Evolutionary conservation across 1,140 invertebrate genomes (phyloP).

Genomic region (Harpegnathos saltator): DNA sequence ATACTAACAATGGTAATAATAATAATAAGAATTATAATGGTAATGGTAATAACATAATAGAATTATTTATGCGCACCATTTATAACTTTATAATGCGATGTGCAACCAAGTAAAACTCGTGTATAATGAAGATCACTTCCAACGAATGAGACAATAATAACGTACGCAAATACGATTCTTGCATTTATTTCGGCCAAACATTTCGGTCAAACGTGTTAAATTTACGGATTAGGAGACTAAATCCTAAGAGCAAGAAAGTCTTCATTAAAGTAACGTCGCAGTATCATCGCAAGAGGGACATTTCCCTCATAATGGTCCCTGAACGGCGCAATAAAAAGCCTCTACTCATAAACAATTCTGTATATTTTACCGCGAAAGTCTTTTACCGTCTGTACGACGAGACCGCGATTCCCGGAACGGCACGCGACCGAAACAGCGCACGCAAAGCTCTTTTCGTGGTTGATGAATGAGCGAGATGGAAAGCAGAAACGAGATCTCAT

Average conservation of each 20-base stretch:
- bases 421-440: conserved; percentile 60
- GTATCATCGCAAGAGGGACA: neutral
- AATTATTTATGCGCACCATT: conserved; percentile 45
- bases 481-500: conserved; percentile 46
- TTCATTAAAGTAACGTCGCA: neutral
- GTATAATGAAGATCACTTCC: neutral
- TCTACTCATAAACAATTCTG: conserved; percentile 19
- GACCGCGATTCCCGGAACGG: conserved; percentile 33
- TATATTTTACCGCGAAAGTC: conserved; percentile 48
- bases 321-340: neutral
- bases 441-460: conserved; percentile 62
- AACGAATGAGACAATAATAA: neutral
- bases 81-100: neutral
- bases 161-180: neutral
- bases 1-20: conserved; percentile 30
- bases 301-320: neutral
- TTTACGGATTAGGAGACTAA: neutral
- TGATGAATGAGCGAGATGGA: conserved; percentile 63
- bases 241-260: neutral
- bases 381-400: conserved; percentile 38
- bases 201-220: neutral
- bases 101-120: neutral
- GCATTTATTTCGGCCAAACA: neutral
- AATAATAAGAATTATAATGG: conserved; percentile 32
- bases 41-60: conserved; percentile 52